These are phyloP conservation scores for Ormyrus labotus DNA, from an alignment of 2,888 invertebrate genomes.

Conservation along the genomic window DNA sequence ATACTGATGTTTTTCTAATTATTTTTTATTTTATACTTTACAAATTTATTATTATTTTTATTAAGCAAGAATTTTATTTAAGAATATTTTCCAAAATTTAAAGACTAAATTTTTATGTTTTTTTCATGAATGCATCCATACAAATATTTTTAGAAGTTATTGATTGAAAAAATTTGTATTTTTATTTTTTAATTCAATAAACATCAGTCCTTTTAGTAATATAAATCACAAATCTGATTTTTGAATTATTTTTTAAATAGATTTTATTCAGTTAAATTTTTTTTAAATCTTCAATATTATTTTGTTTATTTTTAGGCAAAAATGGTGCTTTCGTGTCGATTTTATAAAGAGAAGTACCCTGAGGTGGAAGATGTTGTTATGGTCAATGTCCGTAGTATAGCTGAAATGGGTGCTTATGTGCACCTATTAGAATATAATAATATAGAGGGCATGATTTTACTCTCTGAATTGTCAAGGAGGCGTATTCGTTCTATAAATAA, in stretches of 20 bases:
- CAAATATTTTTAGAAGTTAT: background rate
- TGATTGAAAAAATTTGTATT: background rate
- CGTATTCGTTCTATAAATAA: constrained; percentile 99
- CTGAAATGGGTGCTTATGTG: constrained; percentile 99
- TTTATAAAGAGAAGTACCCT: constrained; percentile 97
- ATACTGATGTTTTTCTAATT: background rate
- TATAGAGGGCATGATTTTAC: constrained; percentile 99
- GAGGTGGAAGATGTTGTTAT: constrained; percentile 99
- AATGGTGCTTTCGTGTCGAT: constrained; percentile 96
- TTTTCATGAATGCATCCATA: background rate
- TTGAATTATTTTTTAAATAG: background rate
- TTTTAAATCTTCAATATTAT: background rate
- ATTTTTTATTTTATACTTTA: background rate
- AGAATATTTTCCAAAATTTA: too few relatives aligned
- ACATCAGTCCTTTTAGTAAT: too few relatives aligned
- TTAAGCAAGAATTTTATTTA: too few relatives aligned
- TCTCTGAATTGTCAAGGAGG: constrained; percentile 97
- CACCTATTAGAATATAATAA: constrained; percentile 98
- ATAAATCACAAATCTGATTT: too few relatives aligned
- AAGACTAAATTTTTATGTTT: background rate
- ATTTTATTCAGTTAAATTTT: background rate
- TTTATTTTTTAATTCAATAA: too few relatives aligned
- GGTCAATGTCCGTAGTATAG: constrained; percentile 98
- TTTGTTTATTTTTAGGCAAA: constrained; percentile 66
- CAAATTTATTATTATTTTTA: background rate